These are phyloP conservation scores for Nomada hirtipes DNA, from an alignment of 2,888 invertebrate genomes.

Conservation along the genomic window DNA sequence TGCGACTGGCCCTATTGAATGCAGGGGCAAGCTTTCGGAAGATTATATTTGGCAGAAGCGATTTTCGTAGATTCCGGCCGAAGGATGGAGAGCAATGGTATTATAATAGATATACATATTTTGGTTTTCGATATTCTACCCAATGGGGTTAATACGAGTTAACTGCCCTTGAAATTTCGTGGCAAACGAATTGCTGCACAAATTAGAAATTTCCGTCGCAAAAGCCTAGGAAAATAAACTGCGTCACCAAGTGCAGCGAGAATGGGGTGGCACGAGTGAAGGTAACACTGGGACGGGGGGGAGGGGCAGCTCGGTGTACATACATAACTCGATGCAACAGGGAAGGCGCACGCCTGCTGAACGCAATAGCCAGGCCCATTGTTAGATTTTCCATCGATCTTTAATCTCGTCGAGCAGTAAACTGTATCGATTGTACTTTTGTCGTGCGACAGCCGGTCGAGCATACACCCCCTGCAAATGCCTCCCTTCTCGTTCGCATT, in stretches of 20 bases:
- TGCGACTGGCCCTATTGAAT: slow-evolving; percentile 24
- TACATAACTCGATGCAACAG: slow-evolving; percentile 50
- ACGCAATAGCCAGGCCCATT: slow-evolving; percentile 69
- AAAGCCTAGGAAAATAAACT: no score
- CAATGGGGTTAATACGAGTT: no score
- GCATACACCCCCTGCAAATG: slow-evolving; percentile 27
- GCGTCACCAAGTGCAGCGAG: no score
- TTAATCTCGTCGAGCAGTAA: slow-evolving; percentile 73
- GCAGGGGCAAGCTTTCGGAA: not conserved
- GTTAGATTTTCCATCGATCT: slow-evolving; percentile 75
- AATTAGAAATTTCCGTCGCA: no score
- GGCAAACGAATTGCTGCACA: no score
- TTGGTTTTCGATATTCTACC: no score
- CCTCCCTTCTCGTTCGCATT: slow-evolving; percentile 6
- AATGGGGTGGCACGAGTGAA: slow-evolving; percentile 34
- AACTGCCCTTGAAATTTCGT: no score
- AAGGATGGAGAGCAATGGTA: not conserved
- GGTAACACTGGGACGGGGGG: slow-evolving; percentile 60
- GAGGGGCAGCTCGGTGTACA: not conserved
- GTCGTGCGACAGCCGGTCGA: slow-evolving; percentile 39
- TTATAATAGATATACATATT: not conserved
- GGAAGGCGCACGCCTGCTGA: slow-evolving; percentile 71
- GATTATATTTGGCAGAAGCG: slow-evolving; percentile 9
- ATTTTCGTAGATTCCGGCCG: not conserved
- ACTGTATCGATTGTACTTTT: slow-evolving; percentile 73